A percentile compares a stretch with the other conserved stretches of the same genome.
Conservation (phyloP, 2,888 invertebrate genomes). For the Campopleginae sp. region DNA sequence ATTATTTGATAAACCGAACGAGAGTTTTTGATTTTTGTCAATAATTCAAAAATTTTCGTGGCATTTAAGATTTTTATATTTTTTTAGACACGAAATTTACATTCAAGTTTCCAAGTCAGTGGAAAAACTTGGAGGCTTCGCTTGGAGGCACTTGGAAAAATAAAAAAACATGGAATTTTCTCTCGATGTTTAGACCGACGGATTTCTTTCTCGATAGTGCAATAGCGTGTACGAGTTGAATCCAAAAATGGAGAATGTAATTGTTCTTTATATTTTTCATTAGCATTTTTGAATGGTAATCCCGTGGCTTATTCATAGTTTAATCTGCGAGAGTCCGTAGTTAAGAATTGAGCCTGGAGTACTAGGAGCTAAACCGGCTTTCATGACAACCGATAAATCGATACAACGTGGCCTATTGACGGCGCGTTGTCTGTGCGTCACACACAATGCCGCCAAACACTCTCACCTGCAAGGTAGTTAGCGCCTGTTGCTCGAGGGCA, state of each 20-base stretch:
- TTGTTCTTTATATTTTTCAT: slow-evolving; percentile 43
- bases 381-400: slow-evolving; percentile 65
- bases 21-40: background rate
- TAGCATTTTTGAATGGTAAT: slow-evolving; percentile 52
- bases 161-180: background rate
- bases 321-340: slow-evolving; percentile 41
- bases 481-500: slow-evolving; percentile 57
- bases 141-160: background rate
- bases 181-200: background rate
- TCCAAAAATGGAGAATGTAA: slow-evolving; percentile 42
- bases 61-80: background rate
- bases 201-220: background rate
- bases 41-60: background rate
- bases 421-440: slow-evolving; percentile 62
- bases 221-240: slow-evolving; percentile 6
- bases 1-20: background rate
- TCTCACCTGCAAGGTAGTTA: slow-evolving; percentile 68
- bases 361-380: slow-evolving; percentile 43
- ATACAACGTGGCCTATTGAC: slow-evolving; percentile 53
- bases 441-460: slow-evolving; percentile 62
- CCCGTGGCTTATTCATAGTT: slow-evolving; percentile 47
- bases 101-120: background rate
- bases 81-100: too few species aligned
- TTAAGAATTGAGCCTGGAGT: slow-evolving; percentile 28
- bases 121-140: background rate